Evolutionary conservation across 2,888 invertebrate species (phyloP), one percentile per base, ranked within the genome.

Genomic region (Diploptera punctata): DNA sequence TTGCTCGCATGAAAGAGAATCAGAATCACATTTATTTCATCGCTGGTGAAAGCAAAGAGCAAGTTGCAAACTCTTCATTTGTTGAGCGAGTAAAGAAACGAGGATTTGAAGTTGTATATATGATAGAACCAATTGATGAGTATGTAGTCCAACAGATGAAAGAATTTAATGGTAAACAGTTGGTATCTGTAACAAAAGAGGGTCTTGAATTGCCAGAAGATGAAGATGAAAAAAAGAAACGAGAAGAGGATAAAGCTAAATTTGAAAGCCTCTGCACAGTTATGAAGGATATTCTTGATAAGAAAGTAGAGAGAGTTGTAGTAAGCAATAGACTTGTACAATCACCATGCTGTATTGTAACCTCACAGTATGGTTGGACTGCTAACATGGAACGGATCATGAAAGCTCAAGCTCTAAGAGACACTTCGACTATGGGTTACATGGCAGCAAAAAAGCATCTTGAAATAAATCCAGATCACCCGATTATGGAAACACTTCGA

Each of bases 371-470:
- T 80, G 99, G 99, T 65, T 99, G 99, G 99, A 96, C 98, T 0
- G 99, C 99, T 0, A 99, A 99, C 86, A 99, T 99, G 99, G 99
- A 99, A 83, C 91, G 99, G 74, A 99, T 99, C 85, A 99, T 99
- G 99, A 99, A 99, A 85, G 99, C 99, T 0, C 99, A 99, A 83
- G 99, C 99, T 47, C 89, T 99, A 13, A 88, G 98, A 33, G 99
- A 99, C 82, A 93, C 97, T 0, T 94, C 96, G n/a, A 98, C 99
- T 76, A 98, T 99, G 97, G 98, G 99, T 47, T 99, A 99, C 88
- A 99, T 99, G 99, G 95, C 98, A 1, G 98, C 99, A 77, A 99
- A 99, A 88, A 99, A 99, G 84, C 98, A 99, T 80, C 86, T 99
- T 44, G 99, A 99, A 85, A 93, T 99, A 84, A 99, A 99, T 83